Base-by-base conservation (phyloP, 2,888 invertebrate genomes). In the Eilema griseolum region DNA sequence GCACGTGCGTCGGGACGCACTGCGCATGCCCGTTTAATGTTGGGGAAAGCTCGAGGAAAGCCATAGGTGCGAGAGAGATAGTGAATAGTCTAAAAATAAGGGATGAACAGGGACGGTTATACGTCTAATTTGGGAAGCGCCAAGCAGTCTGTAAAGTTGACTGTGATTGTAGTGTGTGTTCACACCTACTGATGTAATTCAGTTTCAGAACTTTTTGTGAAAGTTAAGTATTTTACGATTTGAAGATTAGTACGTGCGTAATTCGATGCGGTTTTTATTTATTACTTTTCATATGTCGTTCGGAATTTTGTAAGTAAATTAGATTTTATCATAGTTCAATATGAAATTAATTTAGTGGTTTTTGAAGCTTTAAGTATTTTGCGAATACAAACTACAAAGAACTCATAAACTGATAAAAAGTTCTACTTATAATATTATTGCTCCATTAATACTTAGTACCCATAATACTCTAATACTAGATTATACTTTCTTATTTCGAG, bases 61-160 rank as follows among this genome's bases (percentile, higher is more conserved):
- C 90, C 77, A 59, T 78, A 74, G 65, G 92, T 61, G 85, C 73
- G 82, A 95, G 86, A 73, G 92, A 89, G 87, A 95, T 72, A 75
- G 78, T 33, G 20, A 16, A 70, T 76, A 86, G 67, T 80, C 87
- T 90, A 87, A 91, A 90, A 89, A 90, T 90, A 92, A 87, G 89
- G 87, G 92, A 88, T 88, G 75, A 90, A 90, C 79, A 79, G 87
- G 83, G 88, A 89, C 77, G 79, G 86, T 79, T 83, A 83, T 75
- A 85, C 83, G 81, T 85, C 90, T 93, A 93, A 91, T 91, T 92
- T 86, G 86, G 90, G 93, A 90, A 92, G 93, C 94, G 94, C 90
- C 95, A 95, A 92, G 93, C 95, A 92, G 95, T 95, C 95, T 95
- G 92, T 88, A 89, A 93, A 91, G 89, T 91, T 91, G 67, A 78